Evolutionary conservation across 2,113 vertebrate species (phyloP).

Genomic region (Dicentrarchus labrax): DNA sequence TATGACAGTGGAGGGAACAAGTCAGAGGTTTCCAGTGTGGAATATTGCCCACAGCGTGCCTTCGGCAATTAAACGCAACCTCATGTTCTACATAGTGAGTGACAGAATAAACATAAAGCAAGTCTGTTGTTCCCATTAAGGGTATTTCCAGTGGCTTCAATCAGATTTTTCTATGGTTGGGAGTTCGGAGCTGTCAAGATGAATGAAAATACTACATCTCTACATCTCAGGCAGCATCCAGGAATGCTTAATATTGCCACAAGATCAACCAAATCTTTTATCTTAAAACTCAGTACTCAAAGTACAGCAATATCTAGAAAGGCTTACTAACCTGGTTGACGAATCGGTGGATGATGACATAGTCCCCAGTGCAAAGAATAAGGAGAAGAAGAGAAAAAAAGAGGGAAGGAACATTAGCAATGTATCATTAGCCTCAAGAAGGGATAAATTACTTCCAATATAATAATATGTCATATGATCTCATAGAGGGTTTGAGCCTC

Average conservation of each 20-base stretch:
- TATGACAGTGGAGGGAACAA: neutral
- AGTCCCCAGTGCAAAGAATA: neutral
- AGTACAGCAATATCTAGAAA: neutral
- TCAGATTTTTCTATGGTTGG: neutral
- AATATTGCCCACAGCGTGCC: neutral
- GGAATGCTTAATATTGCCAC: neutral
- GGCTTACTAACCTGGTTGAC: conserved; percentile 52
- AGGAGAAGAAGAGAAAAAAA: conserved; percentile 20
- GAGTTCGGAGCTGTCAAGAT: neutral
- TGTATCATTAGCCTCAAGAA: neutral
- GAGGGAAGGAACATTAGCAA: neutral
- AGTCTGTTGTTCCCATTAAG: neutral
- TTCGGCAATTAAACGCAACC: conserved; percentile 20
- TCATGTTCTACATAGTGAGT: neutral
- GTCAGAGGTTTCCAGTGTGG: conserved; percentile 6
- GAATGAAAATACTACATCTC: neutral
- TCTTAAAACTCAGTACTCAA: neutral
- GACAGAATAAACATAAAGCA: conserved; percentile 15
- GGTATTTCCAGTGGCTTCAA: neutral
- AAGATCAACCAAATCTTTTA: neutral
- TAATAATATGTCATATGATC: conserved; percentile 20
- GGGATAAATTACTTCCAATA: neutral
- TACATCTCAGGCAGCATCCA: neutral
- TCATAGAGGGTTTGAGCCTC: neutral
- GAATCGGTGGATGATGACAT: neutral